These are phyloP conservation scores for Eupelmus urozonus DNA, from an alignment of 2,888 invertebrate species.

Conservation along the genomic window DNA sequence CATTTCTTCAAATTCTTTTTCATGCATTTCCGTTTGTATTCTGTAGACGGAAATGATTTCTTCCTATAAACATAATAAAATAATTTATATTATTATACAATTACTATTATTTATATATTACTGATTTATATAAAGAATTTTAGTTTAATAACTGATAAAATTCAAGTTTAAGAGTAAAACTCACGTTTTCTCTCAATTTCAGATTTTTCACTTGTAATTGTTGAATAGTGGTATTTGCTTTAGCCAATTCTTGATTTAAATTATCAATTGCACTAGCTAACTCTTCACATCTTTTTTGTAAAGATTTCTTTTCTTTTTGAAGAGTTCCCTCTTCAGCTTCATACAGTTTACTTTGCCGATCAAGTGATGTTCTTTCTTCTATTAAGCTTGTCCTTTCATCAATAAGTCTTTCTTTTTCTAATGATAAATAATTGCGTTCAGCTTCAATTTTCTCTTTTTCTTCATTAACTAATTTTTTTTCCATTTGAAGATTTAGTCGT, in stretches of 20 bases:
- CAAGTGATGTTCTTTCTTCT: constrained; percentile 65
- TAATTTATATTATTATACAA: constrained; percentile 1
- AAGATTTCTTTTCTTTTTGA: constrained; percentile 52
- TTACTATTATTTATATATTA: not conserved
- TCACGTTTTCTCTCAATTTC: constrained; percentile 46
- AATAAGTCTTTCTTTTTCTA: constrained; percentile 60
- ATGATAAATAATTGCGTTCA: constrained; percentile 53
- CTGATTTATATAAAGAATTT: not conserved
- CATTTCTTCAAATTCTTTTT: constrained; percentile 53
- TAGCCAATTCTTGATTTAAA: constrained; percentile 9
- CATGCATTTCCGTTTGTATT: constrained; percentile 46
- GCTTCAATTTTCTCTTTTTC: constrained; percentile 58
- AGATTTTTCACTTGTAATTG: not conserved
- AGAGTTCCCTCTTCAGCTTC: constrained; percentile 64
- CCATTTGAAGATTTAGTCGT: constrained; percentile 51
- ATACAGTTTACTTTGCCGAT: constrained; percentile 66
- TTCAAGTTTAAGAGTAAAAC: too few species aligned
- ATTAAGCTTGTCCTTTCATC: constrained; percentile 62
- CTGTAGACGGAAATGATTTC: constrained; percentile 40
- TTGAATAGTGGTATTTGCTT: constrained; percentile 13
- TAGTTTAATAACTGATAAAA: not conserved
- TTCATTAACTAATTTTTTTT: constrained; percentile 58
- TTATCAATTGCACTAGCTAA: constrained; percentile 15
- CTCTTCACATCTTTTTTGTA: constrained; percentile 41
- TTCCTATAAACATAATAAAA: constrained; percentile 35